Conservation (phyloP, 1,140 invertebrate species). For the Cotesia vestalis region DNA sequence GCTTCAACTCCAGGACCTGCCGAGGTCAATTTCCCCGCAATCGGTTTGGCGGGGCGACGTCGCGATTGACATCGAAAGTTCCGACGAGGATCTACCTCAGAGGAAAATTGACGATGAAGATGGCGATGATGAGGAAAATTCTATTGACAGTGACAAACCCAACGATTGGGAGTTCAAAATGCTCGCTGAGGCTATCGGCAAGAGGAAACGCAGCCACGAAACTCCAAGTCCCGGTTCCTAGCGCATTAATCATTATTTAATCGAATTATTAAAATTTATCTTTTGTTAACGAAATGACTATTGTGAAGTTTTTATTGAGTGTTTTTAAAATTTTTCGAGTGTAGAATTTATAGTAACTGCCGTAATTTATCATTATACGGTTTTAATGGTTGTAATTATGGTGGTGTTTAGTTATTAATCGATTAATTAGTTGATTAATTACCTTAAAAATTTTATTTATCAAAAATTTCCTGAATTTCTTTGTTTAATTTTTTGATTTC, state of each 20-base stretch:
- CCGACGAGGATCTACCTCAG: slow-evolving; percentile 53
- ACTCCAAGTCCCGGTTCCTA: slow-evolving; percentile 61
- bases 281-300: slow-evolving; percentile 32
- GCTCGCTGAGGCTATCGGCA: slow-evolving; percentile 77
- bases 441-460: no score
- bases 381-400: slow-evolving; percentile 56
- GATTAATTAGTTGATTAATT: neutral
- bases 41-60: slow-evolving; percentile 60
- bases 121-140: slow-evolving; percentile 54
- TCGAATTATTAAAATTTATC: slow-evolving; percentile 56
- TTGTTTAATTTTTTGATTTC: no score
- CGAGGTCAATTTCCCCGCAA: slow-evolving; percentile 62
- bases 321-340: neutral
- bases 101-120: slow-evolving; percentile 49
- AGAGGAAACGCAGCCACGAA: slow-evolving; percentile 66
- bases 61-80: slow-evolving; percentile 65
- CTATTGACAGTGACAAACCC: slow-evolving; percentile 44
- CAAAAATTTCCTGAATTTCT: no score
- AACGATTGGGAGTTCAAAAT: slow-evolving; percentile 83
- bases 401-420: slow-evolving; percentile 13
- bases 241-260: slow-evolving; percentile 53
- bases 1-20: slow-evolving; percentile 68
- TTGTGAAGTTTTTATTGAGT: no score
- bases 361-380: no score
- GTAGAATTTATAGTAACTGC: slow-evolving; percentile 42